A percentile compares a stretch with the other conserved stretches of the same genome.
These are phyloP conservation scores for Eciton burchellii DNA, from an alignment of 1,140 invertebrate genomes.

Conservation along the genomic window DNA sequence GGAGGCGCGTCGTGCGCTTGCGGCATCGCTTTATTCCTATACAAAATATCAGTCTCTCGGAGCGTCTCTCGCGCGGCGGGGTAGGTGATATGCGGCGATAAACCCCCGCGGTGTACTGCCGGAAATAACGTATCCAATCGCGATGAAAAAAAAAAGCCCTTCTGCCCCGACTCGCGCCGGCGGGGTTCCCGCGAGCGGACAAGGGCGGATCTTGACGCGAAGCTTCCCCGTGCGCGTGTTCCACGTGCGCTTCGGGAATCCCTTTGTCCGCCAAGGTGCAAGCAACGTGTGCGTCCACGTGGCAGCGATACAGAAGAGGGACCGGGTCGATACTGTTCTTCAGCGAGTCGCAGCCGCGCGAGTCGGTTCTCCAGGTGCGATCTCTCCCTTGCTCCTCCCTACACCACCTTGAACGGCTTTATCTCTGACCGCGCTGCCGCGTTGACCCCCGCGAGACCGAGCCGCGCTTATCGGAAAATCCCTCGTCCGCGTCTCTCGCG, in stretches of 20 bases:
- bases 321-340: conserved; percentile 41
- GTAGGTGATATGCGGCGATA: conserved; percentile 10
- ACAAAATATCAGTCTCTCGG: conserved; percentile 33
- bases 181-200: conserved; percentile 43
- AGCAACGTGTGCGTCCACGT: conserved; percentile 30
- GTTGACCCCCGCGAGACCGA: conserved; percentile 21
- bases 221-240: conserved; percentile 20
- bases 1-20: neutral
- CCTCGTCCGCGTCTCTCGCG: no score
- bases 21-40: conserved; percentile 35
- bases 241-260: conserved; percentile 31
- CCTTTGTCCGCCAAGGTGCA: conserved; percentile 33
- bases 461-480: neutral
- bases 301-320: conserved; percentile 44
- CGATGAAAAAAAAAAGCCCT: conserved; percentile 34
- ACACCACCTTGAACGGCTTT: conserved; percentile 19
- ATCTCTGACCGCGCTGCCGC: conserved; percentile 49
- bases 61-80: conserved; percentile 24
- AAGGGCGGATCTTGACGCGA: conserved; percentile 32
- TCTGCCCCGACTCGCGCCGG: neutral
- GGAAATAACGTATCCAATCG: conserved; percentile 40
- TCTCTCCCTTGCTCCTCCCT: neutral
- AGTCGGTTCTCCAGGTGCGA: conserved; percentile 43
- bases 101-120: conserved; percentile 41
- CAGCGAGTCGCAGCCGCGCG: neutral